Percentiles rank a stretch among this genome's conserved stretches.
Evolutionary conservation across 2,888 invertebrate species (phyloP).

Genomic region (Neuroscelio doddi): DNA sequence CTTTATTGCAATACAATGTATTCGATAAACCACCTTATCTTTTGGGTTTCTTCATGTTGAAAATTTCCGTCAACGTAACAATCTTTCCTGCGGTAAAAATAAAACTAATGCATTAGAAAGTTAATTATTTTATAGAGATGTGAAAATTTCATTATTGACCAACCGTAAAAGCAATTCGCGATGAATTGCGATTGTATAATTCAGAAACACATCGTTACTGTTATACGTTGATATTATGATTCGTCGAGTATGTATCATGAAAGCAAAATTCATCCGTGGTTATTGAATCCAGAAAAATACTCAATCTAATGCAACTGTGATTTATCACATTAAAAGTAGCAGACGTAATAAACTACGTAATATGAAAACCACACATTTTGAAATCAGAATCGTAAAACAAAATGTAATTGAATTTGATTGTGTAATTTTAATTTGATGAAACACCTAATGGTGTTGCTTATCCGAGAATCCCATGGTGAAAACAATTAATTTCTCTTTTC

Average conservation of each 20-base stretch:
- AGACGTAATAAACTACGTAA: conserved; percentile 1
- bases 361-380: conserved; percentile 1
- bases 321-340: not conserved
- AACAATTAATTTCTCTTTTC: no score
- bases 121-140: not conserved
- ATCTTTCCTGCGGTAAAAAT: conserved; percentile 55
- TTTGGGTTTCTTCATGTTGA: conserved; percentile 67
- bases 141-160: not conserved
- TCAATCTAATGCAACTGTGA: not conserved
- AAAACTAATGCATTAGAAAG: no score
- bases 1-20: conserved; percentile 29
- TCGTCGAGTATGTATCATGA: not conserved
- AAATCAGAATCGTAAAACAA: conserved; percentile 13
- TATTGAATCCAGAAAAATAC: not conserved
- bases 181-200: not conserved
- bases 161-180: conserved; percentile 1
- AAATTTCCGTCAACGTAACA: conserved; percentile 62
- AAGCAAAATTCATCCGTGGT: not conserved
- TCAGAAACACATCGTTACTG: not conserved
- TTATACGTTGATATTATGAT: not conserved
- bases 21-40: conserved; percentile 63
- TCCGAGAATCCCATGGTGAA: no score
- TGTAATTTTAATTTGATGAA: conserved; percentile 18
- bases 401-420: conserved; percentile 14
- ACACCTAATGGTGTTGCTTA: no score